phyloP scores from a whole-genome alignment of 2,113 vertebrate species.

The Strix aluco region DNA sequence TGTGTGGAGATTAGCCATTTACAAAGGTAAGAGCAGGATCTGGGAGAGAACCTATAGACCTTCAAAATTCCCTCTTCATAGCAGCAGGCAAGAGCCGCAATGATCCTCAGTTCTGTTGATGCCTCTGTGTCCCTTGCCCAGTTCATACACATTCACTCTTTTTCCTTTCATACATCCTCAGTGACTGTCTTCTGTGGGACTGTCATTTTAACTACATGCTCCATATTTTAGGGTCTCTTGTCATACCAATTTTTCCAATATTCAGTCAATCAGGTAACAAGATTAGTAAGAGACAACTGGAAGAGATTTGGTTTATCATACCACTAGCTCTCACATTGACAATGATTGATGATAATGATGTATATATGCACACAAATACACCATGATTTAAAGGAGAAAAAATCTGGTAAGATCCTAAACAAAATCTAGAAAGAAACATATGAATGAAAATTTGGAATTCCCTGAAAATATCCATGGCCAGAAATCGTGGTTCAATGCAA shows the following conservation, averaged over 20 bases:
- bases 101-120: background rate
- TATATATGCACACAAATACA: background rate
- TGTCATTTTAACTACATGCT: background rate
- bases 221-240: background rate
- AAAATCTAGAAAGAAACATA: background rate
- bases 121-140: background rate
- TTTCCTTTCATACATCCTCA: background rate
- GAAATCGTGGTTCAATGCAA: background rate
- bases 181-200: background rate
- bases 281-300: background rate
- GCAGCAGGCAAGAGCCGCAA: background rate
- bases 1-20: background rate
- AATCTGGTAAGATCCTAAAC: background rate
- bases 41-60: background rate
- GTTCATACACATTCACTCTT: background rate
- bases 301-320: conserved; percentile 2
- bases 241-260: conserved; percentile 34
- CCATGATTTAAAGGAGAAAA: background rate
- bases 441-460: background rate
- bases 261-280: background rate
- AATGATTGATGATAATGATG: conserved; percentile 34
- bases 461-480: background rate
- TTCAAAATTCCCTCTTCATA: background rate
- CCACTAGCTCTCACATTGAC: background rate
- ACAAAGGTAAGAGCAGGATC: background rate